Percentiles rank a stretch among this genome's conserved stretches.
phyloP scores from a whole-genome alignment of 2,888 invertebrate genomes.

The Cryptocheilus praepositus region DNA sequence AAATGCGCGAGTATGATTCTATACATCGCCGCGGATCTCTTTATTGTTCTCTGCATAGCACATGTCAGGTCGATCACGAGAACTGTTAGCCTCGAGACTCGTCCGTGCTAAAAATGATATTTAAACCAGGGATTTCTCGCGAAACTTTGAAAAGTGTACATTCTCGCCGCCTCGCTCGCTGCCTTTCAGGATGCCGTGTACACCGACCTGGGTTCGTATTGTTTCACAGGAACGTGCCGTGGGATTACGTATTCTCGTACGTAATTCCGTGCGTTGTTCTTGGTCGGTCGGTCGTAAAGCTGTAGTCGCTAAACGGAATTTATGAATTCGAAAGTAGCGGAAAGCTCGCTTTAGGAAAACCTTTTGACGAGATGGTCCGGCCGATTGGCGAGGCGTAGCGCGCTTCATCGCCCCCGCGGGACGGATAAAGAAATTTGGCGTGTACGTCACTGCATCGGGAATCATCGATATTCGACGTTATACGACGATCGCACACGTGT shows the following conservation, averaged over 20 bases:
- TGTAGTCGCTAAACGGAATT: slow-evolving; percentile 30
- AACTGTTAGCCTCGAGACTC: no score
- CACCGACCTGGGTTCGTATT: slow-evolving; percentile 8
- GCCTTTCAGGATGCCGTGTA: slow-evolving; percentile 1
- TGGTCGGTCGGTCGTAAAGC: slow-evolving; percentile 19
- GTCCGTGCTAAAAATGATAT: no score
- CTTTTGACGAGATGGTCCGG: slow-evolving; percentile 6
- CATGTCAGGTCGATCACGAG: no score
- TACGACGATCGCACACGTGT: no score
- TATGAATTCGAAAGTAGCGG: slow-evolving; percentile 25
- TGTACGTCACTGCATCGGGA: slow-evolving; percentile 37
- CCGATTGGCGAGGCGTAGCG: neutral
- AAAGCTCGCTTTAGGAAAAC: slow-evolving; percentile 6
- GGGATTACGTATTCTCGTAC: slow-evolving; percentile 27
- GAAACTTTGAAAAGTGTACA: no score
- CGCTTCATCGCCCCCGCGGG: slow-evolving; percentile 40
- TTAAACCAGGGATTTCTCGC: no score
- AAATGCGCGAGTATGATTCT: no score
- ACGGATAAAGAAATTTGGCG: slow-evolving; percentile 46
- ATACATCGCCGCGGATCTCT: no score
- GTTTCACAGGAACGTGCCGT: slow-evolving; percentile 4
- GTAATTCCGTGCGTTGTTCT: slow-evolving; percentile 21
- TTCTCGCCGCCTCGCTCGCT: neutral
- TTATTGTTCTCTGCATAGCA: no score
- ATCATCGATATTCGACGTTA: slow-evolving; percentile 17